These are phyloP conservation scores for Plestiodon gilberti DNA, from an alignment of 2,113 vertebrate species.

Conservation along the genomic window DNA sequence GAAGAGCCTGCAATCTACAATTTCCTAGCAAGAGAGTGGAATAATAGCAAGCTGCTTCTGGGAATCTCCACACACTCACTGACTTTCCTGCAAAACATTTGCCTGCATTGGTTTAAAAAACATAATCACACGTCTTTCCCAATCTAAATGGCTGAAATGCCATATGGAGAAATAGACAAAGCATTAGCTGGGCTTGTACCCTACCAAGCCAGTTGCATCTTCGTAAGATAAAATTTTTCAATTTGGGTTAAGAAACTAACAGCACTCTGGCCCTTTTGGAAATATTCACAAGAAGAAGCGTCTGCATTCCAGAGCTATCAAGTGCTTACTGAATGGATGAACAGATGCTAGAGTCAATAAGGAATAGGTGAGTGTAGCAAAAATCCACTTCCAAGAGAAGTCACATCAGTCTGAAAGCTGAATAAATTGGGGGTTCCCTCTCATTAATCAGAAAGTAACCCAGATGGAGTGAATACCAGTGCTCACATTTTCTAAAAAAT, in stretches of 20 bases:
- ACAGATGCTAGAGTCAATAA: neutral
- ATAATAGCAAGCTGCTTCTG: neutral
- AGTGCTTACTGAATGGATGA: neutral
- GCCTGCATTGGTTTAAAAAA: neutral
- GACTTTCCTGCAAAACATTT: neutral
- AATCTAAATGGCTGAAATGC: neutral
- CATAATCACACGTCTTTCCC: neutral
- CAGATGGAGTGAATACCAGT: neutral
- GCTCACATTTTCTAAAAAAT: neutral
- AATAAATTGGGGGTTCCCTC: neutral
- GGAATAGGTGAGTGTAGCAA: neutral
- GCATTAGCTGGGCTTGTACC: neutral
- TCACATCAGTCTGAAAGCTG: neutral
- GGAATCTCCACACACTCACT: neutral
- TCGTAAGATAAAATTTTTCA: neutral
- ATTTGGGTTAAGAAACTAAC: neutral
- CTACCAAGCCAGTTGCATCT: neutral
- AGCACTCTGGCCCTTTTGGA: neutral
- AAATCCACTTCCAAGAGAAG: neutral
- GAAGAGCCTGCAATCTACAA: neutral
- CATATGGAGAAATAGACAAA: neutral
- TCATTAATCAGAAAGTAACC: neutral
- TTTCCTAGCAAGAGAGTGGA: neutral
- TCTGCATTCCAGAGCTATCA: neutral
- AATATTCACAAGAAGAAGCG: neutral